These are phyloP conservation scores for Spondyliosoma cantharus DNA, from an alignment of 2,797 vertebrate species.

Conservation along the genomic window DNA sequence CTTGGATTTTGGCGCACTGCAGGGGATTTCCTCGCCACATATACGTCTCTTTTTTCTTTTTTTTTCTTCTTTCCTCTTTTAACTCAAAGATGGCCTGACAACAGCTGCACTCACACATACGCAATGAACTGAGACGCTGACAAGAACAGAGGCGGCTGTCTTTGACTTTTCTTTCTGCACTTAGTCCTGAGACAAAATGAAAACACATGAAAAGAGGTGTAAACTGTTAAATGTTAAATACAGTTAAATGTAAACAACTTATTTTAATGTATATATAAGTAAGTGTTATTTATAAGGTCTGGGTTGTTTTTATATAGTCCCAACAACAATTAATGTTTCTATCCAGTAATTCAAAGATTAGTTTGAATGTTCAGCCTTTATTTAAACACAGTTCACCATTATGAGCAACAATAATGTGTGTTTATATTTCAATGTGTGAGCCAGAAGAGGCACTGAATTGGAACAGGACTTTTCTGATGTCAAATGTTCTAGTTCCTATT, in stretches of 20 bases:
- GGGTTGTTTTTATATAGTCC: no score
- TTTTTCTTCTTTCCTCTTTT: slow-evolving; percentile 86
- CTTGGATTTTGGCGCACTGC: slow-evolving; percentile 81
- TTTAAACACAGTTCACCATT: neutral
- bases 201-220: neutral
- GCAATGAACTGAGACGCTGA: slow-evolving; percentile 70
- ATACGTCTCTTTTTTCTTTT: slow-evolving; percentile 72
- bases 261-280: neutral
- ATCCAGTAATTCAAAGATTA: neutral
- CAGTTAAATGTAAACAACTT: neutral
- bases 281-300: neutral
- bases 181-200: slow-evolving; percentile 14
- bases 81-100: slow-evolving; percentile 83
- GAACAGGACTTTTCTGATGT: slow-evolving; percentile 74
- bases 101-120: slow-evolving; percentile 80
- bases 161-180: slow-evolving; percentile 31
- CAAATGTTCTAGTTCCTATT: slow-evolving; percentile 61
- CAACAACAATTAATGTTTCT: neutral
- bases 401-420: neutral
- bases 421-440: slow-evolving; percentile 29
- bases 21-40: slow-evolving; percentile 88
- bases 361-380: neutral
- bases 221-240: neutral
- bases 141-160: slow-evolving; percentile 56
- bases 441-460: slow-evolving; percentile 45